Conservation (phyloP, 2,888 invertebrate species). For the Ormyrus labotus region DNA sequence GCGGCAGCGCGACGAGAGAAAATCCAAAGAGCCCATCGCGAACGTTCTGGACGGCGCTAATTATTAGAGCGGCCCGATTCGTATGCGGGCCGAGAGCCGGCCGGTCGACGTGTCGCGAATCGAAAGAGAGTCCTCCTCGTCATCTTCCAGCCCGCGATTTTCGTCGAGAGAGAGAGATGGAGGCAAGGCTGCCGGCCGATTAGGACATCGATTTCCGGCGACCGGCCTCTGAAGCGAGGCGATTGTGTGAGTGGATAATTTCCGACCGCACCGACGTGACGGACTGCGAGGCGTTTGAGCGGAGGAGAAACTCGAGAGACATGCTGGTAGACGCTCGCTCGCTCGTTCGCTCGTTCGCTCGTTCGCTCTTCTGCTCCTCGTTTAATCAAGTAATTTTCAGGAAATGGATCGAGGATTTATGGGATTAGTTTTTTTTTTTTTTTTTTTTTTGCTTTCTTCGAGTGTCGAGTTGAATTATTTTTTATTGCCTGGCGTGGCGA, state of each 20-base stretch:
- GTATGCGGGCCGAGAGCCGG: background rate
- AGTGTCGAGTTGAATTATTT: too few species aligned
- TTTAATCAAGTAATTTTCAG: too few species aligned
- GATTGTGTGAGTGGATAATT: background rate
- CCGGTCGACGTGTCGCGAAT: conserved; percentile 32
- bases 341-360: too few species aligned
- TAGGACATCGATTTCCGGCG: conserved; percentile 54
- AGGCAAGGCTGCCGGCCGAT: conserved; percentile 31
- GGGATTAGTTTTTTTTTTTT: too few species aligned
- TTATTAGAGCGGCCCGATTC: conserved; percentile 6
- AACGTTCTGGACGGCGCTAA: background rate
- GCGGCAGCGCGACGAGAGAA: too few species aligned
- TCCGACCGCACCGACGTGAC: background rate
- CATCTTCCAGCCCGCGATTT: conserved; percentile 22
- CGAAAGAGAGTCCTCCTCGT: background rate
- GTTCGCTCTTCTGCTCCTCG: too few species aligned
- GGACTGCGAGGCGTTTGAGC: too few species aligned
- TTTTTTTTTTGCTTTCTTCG: too few species aligned
- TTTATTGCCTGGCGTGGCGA: too few species aligned
- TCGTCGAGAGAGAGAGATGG: background rate
- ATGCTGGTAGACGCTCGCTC: too few species aligned
- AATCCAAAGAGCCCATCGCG: background rate
- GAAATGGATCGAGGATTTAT: too few species aligned
- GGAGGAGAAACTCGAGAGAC: too few species aligned
- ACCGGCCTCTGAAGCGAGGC: background rate